Percentiles rank a stretch among this genome's conserved stretches.
Conservation (phyloP, 2,113 vertebrate genomes). For the Centropristis striata region DNA sequence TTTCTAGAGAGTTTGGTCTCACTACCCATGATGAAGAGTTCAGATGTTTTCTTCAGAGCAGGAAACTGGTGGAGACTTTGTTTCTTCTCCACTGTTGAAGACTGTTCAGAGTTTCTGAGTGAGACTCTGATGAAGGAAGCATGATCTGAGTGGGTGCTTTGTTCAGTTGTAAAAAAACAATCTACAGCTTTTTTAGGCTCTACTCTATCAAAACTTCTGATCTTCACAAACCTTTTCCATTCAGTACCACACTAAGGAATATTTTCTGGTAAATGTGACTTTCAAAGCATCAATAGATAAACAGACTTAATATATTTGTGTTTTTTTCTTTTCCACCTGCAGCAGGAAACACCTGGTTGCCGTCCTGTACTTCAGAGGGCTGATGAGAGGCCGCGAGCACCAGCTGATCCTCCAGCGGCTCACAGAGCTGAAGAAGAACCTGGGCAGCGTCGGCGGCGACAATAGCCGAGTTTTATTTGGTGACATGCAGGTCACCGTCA, state of each 20-base stretch:
- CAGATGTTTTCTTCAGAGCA: conserved; percentile 55
- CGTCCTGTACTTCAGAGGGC: conserved; percentile 81
- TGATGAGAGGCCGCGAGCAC: conserved; percentile 66
- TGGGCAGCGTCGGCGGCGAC: neutral
- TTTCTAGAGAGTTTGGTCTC: too few species aligned
- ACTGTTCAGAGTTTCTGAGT: conserved; percentile 26
- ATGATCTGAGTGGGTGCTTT: conserved; percentile 23
- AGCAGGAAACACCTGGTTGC: conserved; percentile 82
- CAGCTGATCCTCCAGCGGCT: conserved; percentile 73
- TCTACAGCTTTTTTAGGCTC: too few species aligned
- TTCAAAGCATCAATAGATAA: neutral
- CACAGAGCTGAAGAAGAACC: conserved; percentile 47
- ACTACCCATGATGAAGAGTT: conserved; percentile 34
- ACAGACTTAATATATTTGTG: neutral
- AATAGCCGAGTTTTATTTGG: conserved; percentile 68
- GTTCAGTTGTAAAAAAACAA: too few species aligned
- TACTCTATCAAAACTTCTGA: too few species aligned
- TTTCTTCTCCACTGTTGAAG: conserved; percentile 48
- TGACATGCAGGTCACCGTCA: conserved; percentile 68
- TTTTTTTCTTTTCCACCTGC: conserved; percentile 16
- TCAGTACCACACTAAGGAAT: neutral
- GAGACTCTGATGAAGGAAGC: conserved; percentile 33
- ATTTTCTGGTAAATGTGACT: neutral
- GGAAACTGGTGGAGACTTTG: conserved; percentile 25
- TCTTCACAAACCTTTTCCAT: neutral